Base-by-base conservation (phyloP, 2,888 invertebrate species). In the Caenorhabditis sulstoni region DNA sequence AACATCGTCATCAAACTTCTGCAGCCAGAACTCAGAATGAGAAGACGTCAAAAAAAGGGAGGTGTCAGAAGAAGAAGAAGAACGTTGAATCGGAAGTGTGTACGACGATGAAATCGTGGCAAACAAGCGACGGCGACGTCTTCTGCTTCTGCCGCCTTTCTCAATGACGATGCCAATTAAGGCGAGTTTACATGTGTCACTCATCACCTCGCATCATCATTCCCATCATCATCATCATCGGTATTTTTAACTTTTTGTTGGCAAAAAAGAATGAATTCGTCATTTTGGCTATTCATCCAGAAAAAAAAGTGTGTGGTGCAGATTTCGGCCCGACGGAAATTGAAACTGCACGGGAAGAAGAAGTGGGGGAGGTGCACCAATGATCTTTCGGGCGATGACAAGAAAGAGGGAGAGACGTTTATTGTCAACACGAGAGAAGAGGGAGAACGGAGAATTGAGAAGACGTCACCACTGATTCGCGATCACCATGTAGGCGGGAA, bases 401-500 rank as follows among this genome's bases (percentile, higher is more conserved):
- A 52, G 20, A 12, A 61, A 61, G 23, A 14, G 18, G 1, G 41
- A 58, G 37, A 47, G n/a, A 14, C 14, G 39, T 62, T 50, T 62
- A 50, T 62, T 55, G 22, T 41, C 22, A 57, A 57, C 57, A 57
- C 57, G 18, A 22, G 16, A 20, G n/a, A 20, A 22, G 16, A 20
- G n/a, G 41, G 22, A 29, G 18, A 18, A 22, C 23, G 20, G 35
- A 53, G 14, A 29, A 35, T 8, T 9, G 0, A 44, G 50, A 57
- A 41, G 23, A 14, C n/a, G 47, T 71, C 66, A 78, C 78, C 78
- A 78, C n/a, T 78, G 52, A 18, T 79, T 67, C 16, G 73, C 62
- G 58, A 79, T 73, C 9, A 79, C 79, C 68, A 64, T 50, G 44
- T 79, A 79, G n/a, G 67, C 73, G 23, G 79, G 74, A 49, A 79